Evolutionary conservation across 1,140 invertebrate species (phyloP).

Genomic region (Danaus plexippus): DNA sequence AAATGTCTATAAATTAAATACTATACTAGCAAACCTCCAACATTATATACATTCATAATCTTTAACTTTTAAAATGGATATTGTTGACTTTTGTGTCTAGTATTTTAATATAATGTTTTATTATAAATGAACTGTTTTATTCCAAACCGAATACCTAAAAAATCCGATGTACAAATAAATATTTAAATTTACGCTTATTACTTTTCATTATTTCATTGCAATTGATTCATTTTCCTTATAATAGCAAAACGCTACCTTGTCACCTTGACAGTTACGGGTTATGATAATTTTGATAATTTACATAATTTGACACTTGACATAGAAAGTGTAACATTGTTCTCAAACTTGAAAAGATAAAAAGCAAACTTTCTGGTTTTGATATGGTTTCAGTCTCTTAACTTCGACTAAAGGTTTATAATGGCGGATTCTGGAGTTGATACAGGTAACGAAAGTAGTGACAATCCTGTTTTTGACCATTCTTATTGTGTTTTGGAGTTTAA

Average conservation of each 20-base stretch:
- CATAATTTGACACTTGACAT: slow-evolving; percentile 18
- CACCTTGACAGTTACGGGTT: slow-evolving; percentile 5
- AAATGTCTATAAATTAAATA: slow-evolving; percentile 7
- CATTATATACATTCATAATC: too few species aligned
- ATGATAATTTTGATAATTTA: slow-evolving; percentile 14
- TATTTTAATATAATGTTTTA: too few species aligned
- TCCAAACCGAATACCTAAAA: not conserved
- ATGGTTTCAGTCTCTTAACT: slow-evolving; percentile 11
- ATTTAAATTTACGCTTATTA: too few species aligned
- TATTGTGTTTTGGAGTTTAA: slow-evolving; percentile 58
- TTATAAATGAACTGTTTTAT: not conserved
- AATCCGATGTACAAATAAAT: too few species aligned
- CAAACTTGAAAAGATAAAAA: slow-evolving; percentile 1
- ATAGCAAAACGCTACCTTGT: too few species aligned
- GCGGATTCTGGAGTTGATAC: slow-evolving; percentile 78
- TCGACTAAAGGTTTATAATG: slow-evolving; percentile 32
- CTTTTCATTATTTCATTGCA: too few species aligned
- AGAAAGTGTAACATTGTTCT: slow-evolving; percentile 20
- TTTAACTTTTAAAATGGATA: too few species aligned
- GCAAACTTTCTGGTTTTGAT: slow-evolving; percentile 16
- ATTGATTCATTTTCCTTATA: too few species aligned
- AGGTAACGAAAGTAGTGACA: slow-evolving; percentile 77
- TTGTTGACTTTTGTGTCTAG: too few species aligned
- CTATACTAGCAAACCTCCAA: not conserved
- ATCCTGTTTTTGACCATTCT: slow-evolving; percentile 68